A percentile compares a stretch with the other conserved stretches of the same genome.
Evolutionary conservation across 2,888 invertebrate species (phyloP).

Genomic region (Apamea monoglypha): DNA sequence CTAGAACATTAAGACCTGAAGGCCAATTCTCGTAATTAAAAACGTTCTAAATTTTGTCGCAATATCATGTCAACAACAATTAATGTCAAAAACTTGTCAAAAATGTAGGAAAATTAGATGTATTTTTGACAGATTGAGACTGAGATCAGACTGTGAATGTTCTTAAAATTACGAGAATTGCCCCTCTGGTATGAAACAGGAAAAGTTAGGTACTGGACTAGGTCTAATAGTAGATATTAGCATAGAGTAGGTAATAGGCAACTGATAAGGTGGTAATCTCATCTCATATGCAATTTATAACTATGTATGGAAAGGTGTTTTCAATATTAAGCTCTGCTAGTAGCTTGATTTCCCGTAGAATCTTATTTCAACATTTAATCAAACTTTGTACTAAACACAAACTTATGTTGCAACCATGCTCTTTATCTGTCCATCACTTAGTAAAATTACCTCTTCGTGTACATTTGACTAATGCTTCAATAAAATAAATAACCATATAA

Average conservation of each 20-base stretch:
- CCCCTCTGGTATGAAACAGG: not conserved
- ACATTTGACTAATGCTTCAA: conserved; percentile 27
- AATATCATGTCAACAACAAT: too few species aligned
- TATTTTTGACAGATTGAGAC: too few species aligned
- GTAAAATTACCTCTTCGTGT: conserved; percentile 29
- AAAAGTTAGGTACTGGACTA: not conserved
- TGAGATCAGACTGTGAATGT: too few species aligned
- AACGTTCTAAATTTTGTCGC: too few species aligned
- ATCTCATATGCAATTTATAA: conserved; percentile 14
- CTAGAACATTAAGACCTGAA: not conserved
- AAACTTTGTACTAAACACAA: not conserved
- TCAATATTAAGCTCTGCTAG: not conserved
- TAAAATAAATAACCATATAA: conserved; percentile 35
- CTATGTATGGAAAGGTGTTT: conserved; percentile 11
- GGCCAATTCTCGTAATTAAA: too few species aligned
- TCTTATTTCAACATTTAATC: not conserved
- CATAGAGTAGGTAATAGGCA: not conserved
- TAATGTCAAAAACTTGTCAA: too few species aligned
- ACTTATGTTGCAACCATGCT: not conserved
- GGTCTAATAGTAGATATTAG: not conserved
- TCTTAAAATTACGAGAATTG: too few species aligned
- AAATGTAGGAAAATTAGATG: too few species aligned
- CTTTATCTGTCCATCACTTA: conserved; percentile 14
- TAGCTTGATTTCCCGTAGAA: conserved; percentile 4
- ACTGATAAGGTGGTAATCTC: not conserved